Base-by-base conservation (phyloP, 2,113 vertebrate genomes). In the Hirundichthys speculiger region DNA sequence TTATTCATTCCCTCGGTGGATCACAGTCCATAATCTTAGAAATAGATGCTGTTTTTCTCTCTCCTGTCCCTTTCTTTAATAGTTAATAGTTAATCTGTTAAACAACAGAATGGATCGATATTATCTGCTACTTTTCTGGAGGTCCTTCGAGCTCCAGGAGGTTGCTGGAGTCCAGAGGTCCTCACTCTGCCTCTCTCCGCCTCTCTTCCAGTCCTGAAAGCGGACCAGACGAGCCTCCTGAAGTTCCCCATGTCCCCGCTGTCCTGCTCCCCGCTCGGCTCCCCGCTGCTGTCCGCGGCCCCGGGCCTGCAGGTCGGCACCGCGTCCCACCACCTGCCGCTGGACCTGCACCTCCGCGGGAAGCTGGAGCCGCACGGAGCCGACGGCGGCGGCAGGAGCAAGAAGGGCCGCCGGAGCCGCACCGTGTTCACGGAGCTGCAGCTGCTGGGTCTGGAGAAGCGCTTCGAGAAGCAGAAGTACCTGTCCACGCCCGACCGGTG, bases 381-480 rank as follows among this genome's bases (percentile, higher is more conserved):
- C 0, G 97, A 97, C 58, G 88, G 90, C 0, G 88, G 93, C 24
- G 60, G 89, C 47, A 98, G 98, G 48, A 94, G 91, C 66, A 99
- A 99, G 91, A 99, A 99, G 60, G 97, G 98, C 14, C 92, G 98
- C n/a, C 89, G 97, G 25, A 99, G 98, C 88, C 94, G 98, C 66
- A 99, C 98, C 0, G 98, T 99, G 51, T 99, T 99, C 86, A 99
- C 98, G 0, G 98, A 99, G 79, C 93, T 99, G 73, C 98, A 99
- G 89, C 92, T 99, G 13, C 98, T 99, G 97, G 98, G 98, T 16
- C 89, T 99, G 86, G 98, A 99, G 93, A 99, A 99, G 30, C 94
- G 96, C 84, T 99, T 99, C 79, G 98, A 99, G 90, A 98, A 99
- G 89, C 98, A 99, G 88, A 99, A 99, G 83, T 99, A 99, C 69